phyloP scores from a whole-genome alignment of 2,113 vertebrate genomes.

The Mystacornis crossleyi region DNA sequence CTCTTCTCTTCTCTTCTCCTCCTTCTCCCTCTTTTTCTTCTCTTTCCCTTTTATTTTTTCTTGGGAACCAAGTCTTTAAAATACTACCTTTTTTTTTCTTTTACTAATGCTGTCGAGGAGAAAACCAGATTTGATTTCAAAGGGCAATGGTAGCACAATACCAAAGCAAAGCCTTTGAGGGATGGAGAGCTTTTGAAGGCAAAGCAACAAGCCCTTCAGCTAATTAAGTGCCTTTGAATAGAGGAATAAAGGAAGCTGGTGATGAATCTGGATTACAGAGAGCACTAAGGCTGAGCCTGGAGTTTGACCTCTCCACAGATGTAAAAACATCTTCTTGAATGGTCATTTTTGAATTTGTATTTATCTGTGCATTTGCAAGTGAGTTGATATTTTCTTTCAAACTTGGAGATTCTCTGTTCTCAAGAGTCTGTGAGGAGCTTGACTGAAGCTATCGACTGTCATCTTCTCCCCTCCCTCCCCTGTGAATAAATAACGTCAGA shows the following conservation, averaged over 20 bases:
- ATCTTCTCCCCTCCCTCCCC: neutral
- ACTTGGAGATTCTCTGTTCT: neutral
- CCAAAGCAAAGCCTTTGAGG: slow-evolving; percentile 41
- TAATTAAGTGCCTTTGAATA: slow-evolving; percentile 74
- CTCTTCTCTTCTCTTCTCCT: no score
- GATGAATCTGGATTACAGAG: slow-evolving; percentile 65
- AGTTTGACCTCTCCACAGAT: slow-evolving; percentile 52
- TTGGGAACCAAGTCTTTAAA: neutral
- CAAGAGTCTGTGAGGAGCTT: neutral
- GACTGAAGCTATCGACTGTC: neutral
- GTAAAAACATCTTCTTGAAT: slow-evolving; percentile 5
- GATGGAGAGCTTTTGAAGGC: slow-evolving; percentile 67
- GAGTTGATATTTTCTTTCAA: neutral
- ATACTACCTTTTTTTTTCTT: neutral
- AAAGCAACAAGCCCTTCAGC: slow-evolving; percentile 68
- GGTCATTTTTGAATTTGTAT: slow-evolving; percentile 40
- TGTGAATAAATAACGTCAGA: neutral
- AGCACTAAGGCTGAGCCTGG: neutral
- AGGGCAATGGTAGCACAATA: slow-evolving; percentile 58
- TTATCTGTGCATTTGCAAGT: neutral
- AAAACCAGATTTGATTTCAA: slow-evolving; percentile 69
- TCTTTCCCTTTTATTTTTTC: neutral
- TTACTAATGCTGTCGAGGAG: neutral
- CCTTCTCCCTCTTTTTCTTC: no score
- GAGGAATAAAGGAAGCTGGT: slow-evolving; percentile 66